Base-by-base conservation (phyloP, 2,888 invertebrate species). In the Spisula solida region DNA sequence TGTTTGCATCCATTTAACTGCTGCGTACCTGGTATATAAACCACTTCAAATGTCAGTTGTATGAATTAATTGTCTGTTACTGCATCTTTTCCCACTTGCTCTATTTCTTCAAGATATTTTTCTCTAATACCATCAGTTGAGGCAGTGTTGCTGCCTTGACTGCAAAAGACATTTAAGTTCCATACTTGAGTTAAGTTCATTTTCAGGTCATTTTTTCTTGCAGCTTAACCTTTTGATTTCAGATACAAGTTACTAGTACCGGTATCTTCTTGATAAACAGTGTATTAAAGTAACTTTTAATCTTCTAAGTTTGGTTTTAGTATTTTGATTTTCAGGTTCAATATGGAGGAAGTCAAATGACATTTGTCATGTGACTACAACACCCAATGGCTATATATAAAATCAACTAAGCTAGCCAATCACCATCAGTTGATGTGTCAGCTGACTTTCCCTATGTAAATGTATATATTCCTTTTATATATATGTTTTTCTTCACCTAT, bases 11-110 rank as follows among this genome's bases (percentile, higher is more conserved):
- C 34, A 70, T 25, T 41, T 29, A 75, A 75, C 6, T 31, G n/a
- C 47, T 60, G 75, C 75, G 31, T 75, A 75, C 75, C 75, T 75
- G 75, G 12, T 75, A 25, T 34, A 75, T 18, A 75, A 25, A 75
- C 4, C 34, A 75, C 75, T 75, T 75, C 34, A 34, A 75, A 25
- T 75, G 75, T 31, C 75, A 75, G 34, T 31, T 75, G 14, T 31
- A 75, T 0, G 34, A 75, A 31, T 75, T 34, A 31, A 75, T 75
- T 75, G 16, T 75, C 75, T 75, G 75, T 5, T 18, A 31, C 75
- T 10, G 60, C 25, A 66, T 66, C 25, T 60, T 20, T 60, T 60
- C 25, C 60, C 25, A 18, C 25, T 0, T 25, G 60, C 60, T 66
- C 25, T 25, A n/a, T 66, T 66, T 25, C 60, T 25, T n/a, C 20